Percentiles rank a stretch among this genome's conserved stretches.
phyloP scores from a whole-genome alignment of 1,140 invertebrate species.

The Tetramorium alpestre region DNA sequence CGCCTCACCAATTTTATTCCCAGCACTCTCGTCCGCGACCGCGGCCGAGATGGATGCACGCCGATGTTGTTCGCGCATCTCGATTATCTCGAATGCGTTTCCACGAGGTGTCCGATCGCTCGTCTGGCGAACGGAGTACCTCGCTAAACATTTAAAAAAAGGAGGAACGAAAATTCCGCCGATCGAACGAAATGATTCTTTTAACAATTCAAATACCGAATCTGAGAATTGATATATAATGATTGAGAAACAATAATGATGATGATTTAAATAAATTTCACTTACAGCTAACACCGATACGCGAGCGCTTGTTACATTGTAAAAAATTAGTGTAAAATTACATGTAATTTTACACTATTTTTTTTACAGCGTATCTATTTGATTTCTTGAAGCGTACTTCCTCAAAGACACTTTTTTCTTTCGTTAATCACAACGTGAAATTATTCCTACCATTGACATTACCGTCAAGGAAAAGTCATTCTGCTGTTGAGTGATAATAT shows the following conservation, averaged over 20 bases:
- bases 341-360: no score
- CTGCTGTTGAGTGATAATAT: background rate
- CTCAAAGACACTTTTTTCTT: constrained; percentile 39
- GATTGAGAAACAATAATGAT: background rate
- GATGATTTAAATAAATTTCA: background rate
- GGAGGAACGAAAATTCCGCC: background rate
- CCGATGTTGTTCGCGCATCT: background rate
- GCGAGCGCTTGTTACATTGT: background rate
- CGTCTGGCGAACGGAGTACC: background rate
- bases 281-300: background rate
- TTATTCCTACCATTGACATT: constrained; percentile 19
- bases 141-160: background rate
- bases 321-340: no score
- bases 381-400: background rate
- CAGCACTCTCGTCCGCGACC: background rate
- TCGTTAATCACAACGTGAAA: constrained; percentile 32
- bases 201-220: background rate
- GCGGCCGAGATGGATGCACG: background rate
- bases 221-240: background rate
- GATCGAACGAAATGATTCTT: background rate
- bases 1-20: constrained; percentile 38
- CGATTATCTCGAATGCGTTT: background rate
- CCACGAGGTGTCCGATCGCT: background rate
- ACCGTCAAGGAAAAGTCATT: constrained; percentile 27
- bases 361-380: background rate